phyloP scores from a whole-genome alignment of 1,140 invertebrate species.

The Lepidurus couesii region DNA sequence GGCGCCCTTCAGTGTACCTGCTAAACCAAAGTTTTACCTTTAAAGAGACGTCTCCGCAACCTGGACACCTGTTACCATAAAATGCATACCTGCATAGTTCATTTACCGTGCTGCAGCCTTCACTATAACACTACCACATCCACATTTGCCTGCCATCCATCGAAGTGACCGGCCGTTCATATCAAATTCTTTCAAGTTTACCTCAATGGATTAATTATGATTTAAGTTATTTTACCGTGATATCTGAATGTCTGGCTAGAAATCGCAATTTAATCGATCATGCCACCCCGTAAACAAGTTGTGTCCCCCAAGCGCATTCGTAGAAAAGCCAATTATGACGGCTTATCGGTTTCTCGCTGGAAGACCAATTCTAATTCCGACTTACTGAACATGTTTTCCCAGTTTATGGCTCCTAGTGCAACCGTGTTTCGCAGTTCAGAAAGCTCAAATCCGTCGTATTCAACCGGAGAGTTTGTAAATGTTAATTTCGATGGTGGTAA shows the following conservation, averaged over 20 bases:
- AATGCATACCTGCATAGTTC: neutral
- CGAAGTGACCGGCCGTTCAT: neutral
- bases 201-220: neutral
- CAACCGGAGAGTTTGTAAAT: neutral
- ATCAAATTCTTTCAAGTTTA: neutral
- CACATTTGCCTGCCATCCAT: neutral
- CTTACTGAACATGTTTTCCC: neutral
- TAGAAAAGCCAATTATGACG: slow-evolving; percentile 14
- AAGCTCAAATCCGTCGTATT: too few relatives aligned
- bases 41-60: neutral
- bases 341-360: neutral
- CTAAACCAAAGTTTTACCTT: neutral
- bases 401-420: neutral
- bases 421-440: neutral
- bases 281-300: neutral
- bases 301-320: neutral
- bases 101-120: neutral
- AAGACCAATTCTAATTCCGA: neutral
- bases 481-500: neutral
- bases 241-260: neutral
- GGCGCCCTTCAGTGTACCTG: neutral
- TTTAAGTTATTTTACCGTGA: neutral
- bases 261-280: neutral
- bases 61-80: slow-evolving; percentile 12
- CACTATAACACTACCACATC: neutral